Conservation (phyloP, 2,888 invertebrate species). For the Drosophila nr. perissopoda region DNA sequence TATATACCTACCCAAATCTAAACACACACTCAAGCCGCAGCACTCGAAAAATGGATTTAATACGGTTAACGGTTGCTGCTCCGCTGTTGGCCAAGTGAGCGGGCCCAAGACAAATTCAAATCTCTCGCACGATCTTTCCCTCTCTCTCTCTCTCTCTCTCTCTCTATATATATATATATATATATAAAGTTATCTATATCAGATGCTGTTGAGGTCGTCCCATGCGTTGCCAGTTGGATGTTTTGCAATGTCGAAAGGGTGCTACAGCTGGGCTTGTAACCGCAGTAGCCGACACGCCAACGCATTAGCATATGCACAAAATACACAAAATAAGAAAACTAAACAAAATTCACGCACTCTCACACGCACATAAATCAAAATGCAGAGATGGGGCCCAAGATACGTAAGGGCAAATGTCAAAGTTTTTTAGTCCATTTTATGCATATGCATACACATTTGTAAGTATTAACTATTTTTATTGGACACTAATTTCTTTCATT, state of each 20-base stretch:
- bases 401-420: constrained; percentile 40
- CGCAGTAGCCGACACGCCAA: constrained; percentile 57
- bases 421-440: constrained; percentile 36
- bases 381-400: constrained; percentile 9
- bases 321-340: constrained; percentile 2
- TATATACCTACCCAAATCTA: constrained; percentile 65
- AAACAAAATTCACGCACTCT: neutral
- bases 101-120: constrained; percentile 24
- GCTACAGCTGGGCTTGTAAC: constrained; percentile 16
- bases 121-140: constrained; percentile 18
- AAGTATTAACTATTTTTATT: constrained; percentile 24
- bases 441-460: constrained; percentile 20
- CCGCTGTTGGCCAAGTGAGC: constrained; percentile 32
- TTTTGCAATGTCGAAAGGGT: constrained; percentile 76
- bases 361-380: constrained; percentile 31
- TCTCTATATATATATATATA: neutral
- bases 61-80: constrained; percentile 22
- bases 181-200: neutral
- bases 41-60: constrained; percentile 22
- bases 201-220: constrained; percentile 41
- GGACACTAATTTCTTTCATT: constrained; percentile 45
- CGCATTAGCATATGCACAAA: constrained; percentile 54
- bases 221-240: constrained; percentile 43
- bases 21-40: constrained; percentile 11
- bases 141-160: neutral